Evolutionary conservation across 2,113 vertebrate genomes (phyloP), one percentile per base, ranked within the genome.

Genomic region (Indicator indicator): DNA sequence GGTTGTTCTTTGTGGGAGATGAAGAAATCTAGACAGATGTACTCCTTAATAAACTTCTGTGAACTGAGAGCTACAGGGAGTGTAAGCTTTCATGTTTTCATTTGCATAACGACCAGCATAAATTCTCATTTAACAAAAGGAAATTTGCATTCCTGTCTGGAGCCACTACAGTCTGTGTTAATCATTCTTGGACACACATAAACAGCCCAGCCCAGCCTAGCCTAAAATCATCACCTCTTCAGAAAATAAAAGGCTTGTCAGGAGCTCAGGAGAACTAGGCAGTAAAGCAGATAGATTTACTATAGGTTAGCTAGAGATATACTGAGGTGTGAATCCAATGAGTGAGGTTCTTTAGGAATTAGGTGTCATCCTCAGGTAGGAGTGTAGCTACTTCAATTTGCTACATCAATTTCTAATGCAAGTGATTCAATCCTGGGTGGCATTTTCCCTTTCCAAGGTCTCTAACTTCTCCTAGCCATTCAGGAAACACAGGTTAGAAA

Each of bases 91-190:
- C 79, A 67, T 63, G 32, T 6, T 86, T 91, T 89, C 93, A 88
- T 89, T 95, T 95, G 64, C 88, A 91, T 94, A 89, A 96, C 86
- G 82, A 68, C 76, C 38, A 83, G 13, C 4, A 4, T 64, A 91
- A 73, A 28, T 60, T 91, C 55, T 88, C 40, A 44, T 83, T 71
- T 85, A 64, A 89, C 33, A 67, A 91, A 91, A 92, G 42, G 19
- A 89, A 95, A 85, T 85, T 59, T 75, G 68, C 75, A 83, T 94
- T 67, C 46, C 71, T 88, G 63, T 82, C 64, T 80, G 42, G 28
- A 86, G 82, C n/a, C n/a, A 83, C 12, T n/a, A 56, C 5, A 60
- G 15, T 36, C 46, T 71, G 16, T 72, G 91, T 85, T 75, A 73
- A 79, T 83, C 72, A 80, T 9, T 33, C 32, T 71, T 80, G 83